Evolutionary conservation across 2,797 vertebrate species (phyloP), one percentile per base, ranked within the genome.

Genomic region (Hydrocynus forskahlii): DNA sequence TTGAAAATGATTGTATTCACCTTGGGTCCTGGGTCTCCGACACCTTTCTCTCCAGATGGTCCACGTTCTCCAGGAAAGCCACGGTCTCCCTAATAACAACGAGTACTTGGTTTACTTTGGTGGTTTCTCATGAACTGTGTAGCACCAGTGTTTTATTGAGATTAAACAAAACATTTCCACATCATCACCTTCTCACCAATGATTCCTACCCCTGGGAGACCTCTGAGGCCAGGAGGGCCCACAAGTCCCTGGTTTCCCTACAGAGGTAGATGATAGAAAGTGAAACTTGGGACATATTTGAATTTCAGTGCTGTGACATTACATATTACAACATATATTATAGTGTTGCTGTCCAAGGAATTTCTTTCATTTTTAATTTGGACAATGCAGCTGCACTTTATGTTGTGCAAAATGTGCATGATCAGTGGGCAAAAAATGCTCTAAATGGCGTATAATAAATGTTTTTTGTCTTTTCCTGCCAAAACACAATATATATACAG

Each of bases 181-280:
- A 50, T 50, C 9, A 43, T 19, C 89, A 97, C 97, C 95, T 97
- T 98, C 69, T 88, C 88, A 79, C 96, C 96, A 55, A 87, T 73
- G 9, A 75, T 62, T 52, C 96, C 95, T 63, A 86, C 52, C 75
- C 96, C 96, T 88, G 87, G 82, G 80, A 90, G 82, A 19, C 96
- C 96, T 92, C 95, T 95, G 66, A 86, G 81, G 16, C 96, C 96
- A 83, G 91, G 66, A 25, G 81, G 89, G 82, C 96, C 96, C 48
- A 68, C 35, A 35, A 89, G 92, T 43, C 97, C 96, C 83, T 93
- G 94, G 62, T 91, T 85, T 8, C 96, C 96, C 96, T 97, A 66
- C 9, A 70, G 13, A 74, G 35, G 25, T 4, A 54, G 12, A 38
- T 14, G 16, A 10, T 25, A 64, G 29, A 48, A 54, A 75, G 43